phyloP scores from a whole-genome alignment of 2,888 invertebrate genomes.

The Carterocephalus palaemon region DNA sequence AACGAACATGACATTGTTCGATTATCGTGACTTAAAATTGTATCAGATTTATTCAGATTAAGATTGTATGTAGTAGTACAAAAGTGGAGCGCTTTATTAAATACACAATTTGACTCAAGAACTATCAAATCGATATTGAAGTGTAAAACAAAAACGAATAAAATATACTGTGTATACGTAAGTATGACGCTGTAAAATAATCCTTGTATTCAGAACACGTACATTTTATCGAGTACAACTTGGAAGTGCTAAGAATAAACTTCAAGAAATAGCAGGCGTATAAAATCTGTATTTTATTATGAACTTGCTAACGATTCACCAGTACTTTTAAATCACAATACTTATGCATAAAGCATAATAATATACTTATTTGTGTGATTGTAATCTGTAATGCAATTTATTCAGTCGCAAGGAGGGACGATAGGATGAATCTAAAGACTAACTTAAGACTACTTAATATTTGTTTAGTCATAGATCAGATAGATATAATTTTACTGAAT shows the following conservation, averaged over 20 bases:
- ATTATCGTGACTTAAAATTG: slow-evolving; percentile 54
- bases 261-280: slow-evolving; percentile 9
- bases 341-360: slow-evolving; percentile 1
- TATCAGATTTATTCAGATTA: slow-evolving; percentile 38
- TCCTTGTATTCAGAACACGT: slow-evolving; percentile 12
- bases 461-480: too few species aligned
- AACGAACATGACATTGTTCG: slow-evolving; percentile 55
- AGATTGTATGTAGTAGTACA: slow-evolving; percentile 29
- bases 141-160: too few species aligned
- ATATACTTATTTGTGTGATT: too few species aligned
- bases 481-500: too few species aligned
- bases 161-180: too few species aligned
- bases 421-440: too few species aligned
- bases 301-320: slow-evolving; percentile 1
- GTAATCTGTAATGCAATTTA: too few species aligned
- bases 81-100: slow-evolving; percentile 11
- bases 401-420: too few species aligned
- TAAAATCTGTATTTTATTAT: slow-evolving; percentile 18
- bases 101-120: slow-evolving; percentile 5
- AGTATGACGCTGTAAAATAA: too few species aligned
- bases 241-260: slow-evolving; percentile 19
- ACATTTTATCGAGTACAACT: slow-evolving; percentile 7
- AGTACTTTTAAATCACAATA: slow-evolving; percentile 1
- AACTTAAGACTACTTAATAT: too few species aligned
- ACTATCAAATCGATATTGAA: too few species aligned